phyloP scores from a whole-genome alignment of 53 echinoderm and acorn worm species.

The Astropecten irregularis region DNA sequence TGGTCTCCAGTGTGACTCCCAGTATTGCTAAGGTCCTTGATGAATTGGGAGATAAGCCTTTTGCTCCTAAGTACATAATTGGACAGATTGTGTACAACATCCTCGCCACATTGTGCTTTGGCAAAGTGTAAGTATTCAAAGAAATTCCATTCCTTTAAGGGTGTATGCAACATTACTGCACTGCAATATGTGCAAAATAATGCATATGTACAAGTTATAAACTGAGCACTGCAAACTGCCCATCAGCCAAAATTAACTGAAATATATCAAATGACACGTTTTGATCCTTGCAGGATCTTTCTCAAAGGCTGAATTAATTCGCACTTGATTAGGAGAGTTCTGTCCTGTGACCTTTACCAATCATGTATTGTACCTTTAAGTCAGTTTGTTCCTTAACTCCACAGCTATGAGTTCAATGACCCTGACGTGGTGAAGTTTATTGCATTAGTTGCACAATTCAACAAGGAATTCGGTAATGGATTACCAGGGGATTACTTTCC shows the following conservation, averaged over 20 bases:
- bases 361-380: too few species aligned
- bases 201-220: too few species aligned
- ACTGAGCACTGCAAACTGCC: too few species aligned
- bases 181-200: too few species aligned
- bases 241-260: too few species aligned
- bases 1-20: slow-evolving; percentile 38
- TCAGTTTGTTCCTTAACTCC: background rate
- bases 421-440: background rate
- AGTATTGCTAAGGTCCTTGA: slow-evolving; percentile 9
- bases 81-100: slow-evolving; percentile 49
- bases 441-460: background rate
- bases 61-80: slow-evolving; percentile 53
- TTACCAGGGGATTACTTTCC: background rate
- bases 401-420: background rate
- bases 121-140: slow-evolving; percentile 52
- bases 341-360: too few species aligned
- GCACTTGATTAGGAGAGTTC: too few species aligned
- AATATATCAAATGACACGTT: too few species aligned
- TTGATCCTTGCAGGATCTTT: too few species aligned
- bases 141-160: too few species aligned
- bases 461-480: background rate
- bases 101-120: slow-evolving; percentile 53
- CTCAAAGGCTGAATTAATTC: too few species aligned
- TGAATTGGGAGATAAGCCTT: slow-evolving; percentile 18
- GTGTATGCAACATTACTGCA: too few species aligned